Evolutionary conservation across 1,140 invertebrate species (phyloP).

Genomic region (Apis laboriosa): DNA sequence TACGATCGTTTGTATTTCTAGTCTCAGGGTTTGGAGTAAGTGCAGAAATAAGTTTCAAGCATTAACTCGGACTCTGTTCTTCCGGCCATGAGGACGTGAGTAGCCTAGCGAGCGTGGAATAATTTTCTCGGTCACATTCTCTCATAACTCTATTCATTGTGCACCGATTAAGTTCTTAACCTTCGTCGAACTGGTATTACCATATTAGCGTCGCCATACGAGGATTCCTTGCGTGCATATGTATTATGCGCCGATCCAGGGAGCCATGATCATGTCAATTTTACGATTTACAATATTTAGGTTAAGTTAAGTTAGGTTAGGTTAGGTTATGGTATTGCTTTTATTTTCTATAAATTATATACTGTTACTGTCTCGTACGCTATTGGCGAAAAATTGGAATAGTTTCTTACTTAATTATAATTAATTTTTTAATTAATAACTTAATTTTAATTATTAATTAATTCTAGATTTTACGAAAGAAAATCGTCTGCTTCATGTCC

Average conservation of each 20-base stretch:
- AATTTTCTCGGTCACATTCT: constrained; percentile 44
- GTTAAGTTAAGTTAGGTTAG: no score
- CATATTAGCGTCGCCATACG: constrained; percentile 26
- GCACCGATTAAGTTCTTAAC: constrained; percentile 50
- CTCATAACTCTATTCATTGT: constrained; percentile 38
- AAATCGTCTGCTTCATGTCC: no score
- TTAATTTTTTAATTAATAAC: no score
- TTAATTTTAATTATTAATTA: no score
- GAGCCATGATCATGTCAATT: background rate
- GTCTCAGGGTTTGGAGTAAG: constrained; percentile 12
- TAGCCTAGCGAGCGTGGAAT: constrained; percentile 39
- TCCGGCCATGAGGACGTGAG: constrained; percentile 53
- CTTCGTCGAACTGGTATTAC: constrained; percentile 17
- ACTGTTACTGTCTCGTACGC: no score
- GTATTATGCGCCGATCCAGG: background rate
- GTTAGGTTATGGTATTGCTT: background rate
- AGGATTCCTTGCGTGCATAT: background rate
- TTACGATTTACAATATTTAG: background rate
- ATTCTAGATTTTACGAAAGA: no score
- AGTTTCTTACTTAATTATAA: no score
- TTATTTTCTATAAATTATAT: background rate
- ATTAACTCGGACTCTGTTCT: constrained; percentile 54
- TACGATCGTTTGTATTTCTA: constrained; percentile 46
- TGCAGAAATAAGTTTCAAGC: constrained; percentile 43
- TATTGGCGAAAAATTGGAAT: no score